phyloP scores from a whole-genome alignment of 2,797 vertebrate species.

The Triplophysa bombifrons region DNA sequence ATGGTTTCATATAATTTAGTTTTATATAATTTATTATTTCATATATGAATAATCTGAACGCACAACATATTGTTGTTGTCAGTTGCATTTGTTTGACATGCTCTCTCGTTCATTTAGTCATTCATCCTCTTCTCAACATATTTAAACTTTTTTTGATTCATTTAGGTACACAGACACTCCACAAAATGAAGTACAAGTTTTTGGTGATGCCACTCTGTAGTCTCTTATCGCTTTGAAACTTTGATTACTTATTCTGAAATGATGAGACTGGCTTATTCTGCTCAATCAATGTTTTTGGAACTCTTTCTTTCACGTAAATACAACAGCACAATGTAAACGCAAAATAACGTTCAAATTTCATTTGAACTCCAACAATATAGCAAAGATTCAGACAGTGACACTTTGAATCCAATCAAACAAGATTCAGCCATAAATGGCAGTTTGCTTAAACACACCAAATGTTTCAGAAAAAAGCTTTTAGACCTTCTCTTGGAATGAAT shows the following conservation, averaged over 20 bases:
- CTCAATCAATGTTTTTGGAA: conserved; percentile 24
- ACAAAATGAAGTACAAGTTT: not conserved
- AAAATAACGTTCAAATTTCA: conserved; percentile 25
- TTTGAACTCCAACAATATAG: conserved; percentile 19
- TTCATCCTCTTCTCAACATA: not conserved
- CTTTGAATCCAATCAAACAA: conserved; percentile 15
- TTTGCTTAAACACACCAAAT: conserved; percentile 5
- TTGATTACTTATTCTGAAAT: conserved; percentile 24
- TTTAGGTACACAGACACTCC: not conserved
- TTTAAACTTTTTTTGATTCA: not conserved
- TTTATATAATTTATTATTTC: too few relatives aligned
- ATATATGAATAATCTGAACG: not conserved
- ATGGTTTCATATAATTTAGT: too few relatives aligned
- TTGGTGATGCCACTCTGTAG: not conserved
- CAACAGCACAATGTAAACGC: not conserved
- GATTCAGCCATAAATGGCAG: conserved; percentile 11
- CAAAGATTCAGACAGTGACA: conserved; percentile 12
- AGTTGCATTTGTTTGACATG: too few relatives aligned
- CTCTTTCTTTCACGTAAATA: too few relatives aligned
- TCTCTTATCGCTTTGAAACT: conserved; percentile 15
- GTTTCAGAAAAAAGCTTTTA: not conserved
- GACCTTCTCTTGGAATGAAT: not conserved
- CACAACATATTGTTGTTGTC: not conserved
- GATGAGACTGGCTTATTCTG: not conserved
- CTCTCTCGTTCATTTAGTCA: not conserved